A percentile compares a stretch with the other conserved stretches of the same genome.
Evolutionary conservation across 2,888 invertebrate genomes (phyloP).

Genomic region (Sisyra terminalis): DNA sequence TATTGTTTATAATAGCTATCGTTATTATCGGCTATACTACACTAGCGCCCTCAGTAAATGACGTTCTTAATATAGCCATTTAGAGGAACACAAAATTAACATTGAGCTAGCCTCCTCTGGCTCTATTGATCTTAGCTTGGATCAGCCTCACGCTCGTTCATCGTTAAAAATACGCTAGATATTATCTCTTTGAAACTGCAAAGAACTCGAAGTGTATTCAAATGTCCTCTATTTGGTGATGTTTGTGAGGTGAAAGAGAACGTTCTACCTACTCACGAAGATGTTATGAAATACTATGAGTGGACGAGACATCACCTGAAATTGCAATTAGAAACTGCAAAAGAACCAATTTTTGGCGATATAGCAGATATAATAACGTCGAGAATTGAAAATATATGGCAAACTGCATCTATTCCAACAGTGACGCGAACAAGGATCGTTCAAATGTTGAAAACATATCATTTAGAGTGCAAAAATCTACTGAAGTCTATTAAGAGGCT

Average conservation of each 20-base stretch:
- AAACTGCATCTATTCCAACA: too few relatives aligned
- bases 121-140: not conserved
- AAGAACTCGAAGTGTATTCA: not conserved
- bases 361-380: not conserved
- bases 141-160: too few relatives aligned
- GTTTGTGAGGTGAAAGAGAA: slow-evolving; percentile 4
- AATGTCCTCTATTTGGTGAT: slow-evolving; percentile 8
- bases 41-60: too few relatives aligned
- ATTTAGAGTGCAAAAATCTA: slow-evolving; percentile 3
- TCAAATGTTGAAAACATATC: slow-evolving; percentile 7
- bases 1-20: too few relatives aligned
- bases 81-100: too few relatives aligned
- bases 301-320: slow-evolving; percentile 6
- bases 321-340: not conserved
- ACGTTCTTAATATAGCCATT: too few relatives aligned
- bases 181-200: too few relatives aligned
- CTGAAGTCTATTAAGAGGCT: slow-evolving; percentile 1
- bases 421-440: slow-evolving; percentile 1
- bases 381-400: too few relatives aligned
- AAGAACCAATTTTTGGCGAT: slow-evolving; percentile 1
- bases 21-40: too few relatives aligned
- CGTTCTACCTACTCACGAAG: slow-evolving; percentile 6
- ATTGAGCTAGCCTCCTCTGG: too few relatives aligned
- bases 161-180: too few relatives aligned
- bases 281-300: slow-evolving; percentile 8